Percentiles rank a stretch among this genome's conserved stretches.
These are phyloP conservation scores for Nipponia nippon DNA, from an alignment of 2,113 vertebrate species.

Conservation along the genomic window DNA sequence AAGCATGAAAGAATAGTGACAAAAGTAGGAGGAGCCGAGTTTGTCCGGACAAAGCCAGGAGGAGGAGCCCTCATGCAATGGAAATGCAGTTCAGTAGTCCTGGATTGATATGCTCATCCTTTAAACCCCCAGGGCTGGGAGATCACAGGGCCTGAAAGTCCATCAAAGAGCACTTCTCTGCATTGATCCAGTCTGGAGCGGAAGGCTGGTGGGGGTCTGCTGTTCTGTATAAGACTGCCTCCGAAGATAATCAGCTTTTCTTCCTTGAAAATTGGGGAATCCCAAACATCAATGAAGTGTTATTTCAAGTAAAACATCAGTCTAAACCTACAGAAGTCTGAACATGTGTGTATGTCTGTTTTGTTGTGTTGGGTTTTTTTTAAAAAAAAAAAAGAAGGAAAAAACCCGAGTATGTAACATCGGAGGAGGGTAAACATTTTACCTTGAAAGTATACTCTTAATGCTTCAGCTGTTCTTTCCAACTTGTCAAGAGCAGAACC, in stretches of 20 bases:
- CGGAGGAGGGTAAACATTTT: background rate
- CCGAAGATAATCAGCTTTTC: constrained; percentile 71
- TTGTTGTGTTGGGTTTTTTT: background rate
- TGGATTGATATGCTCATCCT: constrained; percentile 82
- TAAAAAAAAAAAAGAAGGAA: too few species aligned
- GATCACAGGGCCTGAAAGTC: constrained; percentile 80
- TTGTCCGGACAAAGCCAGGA: constrained; percentile 70
- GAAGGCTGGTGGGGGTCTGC: constrained; percentile 65
- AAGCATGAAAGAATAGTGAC: constrained; percentile 83
- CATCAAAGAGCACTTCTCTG: constrained; percentile 75
- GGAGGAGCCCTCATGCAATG: constrained; percentile 72
- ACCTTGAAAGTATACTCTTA: background rate
- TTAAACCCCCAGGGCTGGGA: constrained; percentile 76
- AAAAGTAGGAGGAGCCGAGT: constrained; percentile 76
- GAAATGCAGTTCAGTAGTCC: constrained; percentile 83
- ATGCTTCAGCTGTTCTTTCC: background rate
- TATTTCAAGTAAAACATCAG: constrained; percentile 32
- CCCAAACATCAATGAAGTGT: constrained; percentile 10
- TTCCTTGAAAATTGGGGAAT: constrained; percentile 56
- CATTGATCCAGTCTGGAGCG: constrained; percentile 74
- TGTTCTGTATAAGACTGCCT: background rate
- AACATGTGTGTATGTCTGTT: background rate
- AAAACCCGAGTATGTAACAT: rapidly evolving
- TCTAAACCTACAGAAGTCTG: background rate
- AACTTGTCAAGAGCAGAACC: background rate